Evolutionary conservation across 2,113 vertebrate species (phyloP).

Genomic region (Heloderma charlesbogerti): DNA sequence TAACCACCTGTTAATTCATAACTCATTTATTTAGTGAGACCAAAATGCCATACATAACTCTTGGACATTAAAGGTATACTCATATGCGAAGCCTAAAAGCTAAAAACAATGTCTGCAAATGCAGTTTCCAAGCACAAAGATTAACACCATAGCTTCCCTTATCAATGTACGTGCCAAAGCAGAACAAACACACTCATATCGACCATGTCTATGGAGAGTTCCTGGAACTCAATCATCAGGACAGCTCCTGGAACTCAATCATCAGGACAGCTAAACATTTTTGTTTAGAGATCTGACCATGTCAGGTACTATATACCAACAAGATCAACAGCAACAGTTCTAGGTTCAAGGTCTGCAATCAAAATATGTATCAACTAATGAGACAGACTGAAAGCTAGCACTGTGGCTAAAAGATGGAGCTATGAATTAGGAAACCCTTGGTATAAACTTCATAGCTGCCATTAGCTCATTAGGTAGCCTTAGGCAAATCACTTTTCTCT

Average conservation of each 20-base stretch:
- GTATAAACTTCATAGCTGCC: not conserved
- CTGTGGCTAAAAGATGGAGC: not conserved
- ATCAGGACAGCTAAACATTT: constrained; percentile 53
- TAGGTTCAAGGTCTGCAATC: not conserved
- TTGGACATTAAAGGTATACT: not conserved
- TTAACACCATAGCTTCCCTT: not conserved
- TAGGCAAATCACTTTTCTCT: not conserved
- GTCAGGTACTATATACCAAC: not conserved
- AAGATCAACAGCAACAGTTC: not conserved
- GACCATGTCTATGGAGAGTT: constrained; percentile 32
- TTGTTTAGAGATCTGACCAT: constrained; percentile 33
- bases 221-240: constrained; percentile 49
- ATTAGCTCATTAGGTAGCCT: not conserved
- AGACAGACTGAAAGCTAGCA: not conserved
- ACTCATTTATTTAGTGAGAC: not conserved
- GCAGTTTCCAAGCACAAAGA: constrained; percentile 20
- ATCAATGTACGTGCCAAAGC: constrained; percentile 3
- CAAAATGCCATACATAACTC: not conserved
- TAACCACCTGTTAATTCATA: not conserved
- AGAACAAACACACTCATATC: constrained; percentile 36
- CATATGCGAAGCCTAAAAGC: not conserved
- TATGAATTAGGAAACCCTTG: not conserved
- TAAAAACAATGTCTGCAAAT: not conserved
- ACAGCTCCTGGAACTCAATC: constrained; percentile 53
- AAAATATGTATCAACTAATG: not conserved